These are phyloP conservation scores for Corythornis leucogaster DNA, from an alignment of 2,797 vertebrate genomes.

Conservation along the genomic window DNA sequence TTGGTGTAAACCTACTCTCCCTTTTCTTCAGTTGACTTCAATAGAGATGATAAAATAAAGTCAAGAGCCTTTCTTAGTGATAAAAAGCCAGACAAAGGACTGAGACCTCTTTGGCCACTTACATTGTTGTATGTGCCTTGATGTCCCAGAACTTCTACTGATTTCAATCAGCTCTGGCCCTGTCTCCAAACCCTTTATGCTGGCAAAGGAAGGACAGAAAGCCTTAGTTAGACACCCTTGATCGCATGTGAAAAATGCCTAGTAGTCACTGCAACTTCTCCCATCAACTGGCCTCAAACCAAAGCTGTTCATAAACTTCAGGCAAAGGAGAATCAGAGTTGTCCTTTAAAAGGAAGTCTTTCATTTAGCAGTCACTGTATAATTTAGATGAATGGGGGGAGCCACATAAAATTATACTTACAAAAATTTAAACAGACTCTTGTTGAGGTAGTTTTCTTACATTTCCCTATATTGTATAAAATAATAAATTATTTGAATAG, in stretches of 20 bases:
- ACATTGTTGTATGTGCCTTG: background rate
- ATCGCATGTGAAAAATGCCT: background rate
- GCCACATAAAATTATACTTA: slow-evolving; percentile 52
- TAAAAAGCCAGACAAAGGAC: background rate
- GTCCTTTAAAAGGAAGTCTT: slow-evolving; percentile 49
- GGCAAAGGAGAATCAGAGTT: slow-evolving; percentile 14
- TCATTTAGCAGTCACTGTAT: slow-evolving; percentile 18
- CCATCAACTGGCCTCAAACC: background rate
- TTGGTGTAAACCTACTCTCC: background rate
- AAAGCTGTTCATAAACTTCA: slow-evolving; percentile 45
- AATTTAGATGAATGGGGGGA: slow-evolving; percentile 58
- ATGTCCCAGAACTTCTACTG: background rate
- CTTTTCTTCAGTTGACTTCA: slow-evolving; percentile 26
- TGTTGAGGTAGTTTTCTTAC: slow-evolving; percentile 76
- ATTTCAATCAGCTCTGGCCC: slow-evolving; percentile 19
- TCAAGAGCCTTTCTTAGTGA: background rate
- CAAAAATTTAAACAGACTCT: slow-evolving; percentile 70
- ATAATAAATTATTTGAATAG: slow-evolving; percentile 84
- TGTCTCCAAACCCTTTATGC: slow-evolving; percentile 29
- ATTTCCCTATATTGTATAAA: slow-evolving; percentile 74
- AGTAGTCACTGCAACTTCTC: background rate
- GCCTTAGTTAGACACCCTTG: slow-evolving; percentile 11
- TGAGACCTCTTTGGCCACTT: background rate
- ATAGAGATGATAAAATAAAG: background rate
- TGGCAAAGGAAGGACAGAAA: slow-evolving; percentile 30